phyloP scores from a whole-genome alignment of 2,797 vertebrate genomes.

The Yasuhikotakia modesta region DNA sequence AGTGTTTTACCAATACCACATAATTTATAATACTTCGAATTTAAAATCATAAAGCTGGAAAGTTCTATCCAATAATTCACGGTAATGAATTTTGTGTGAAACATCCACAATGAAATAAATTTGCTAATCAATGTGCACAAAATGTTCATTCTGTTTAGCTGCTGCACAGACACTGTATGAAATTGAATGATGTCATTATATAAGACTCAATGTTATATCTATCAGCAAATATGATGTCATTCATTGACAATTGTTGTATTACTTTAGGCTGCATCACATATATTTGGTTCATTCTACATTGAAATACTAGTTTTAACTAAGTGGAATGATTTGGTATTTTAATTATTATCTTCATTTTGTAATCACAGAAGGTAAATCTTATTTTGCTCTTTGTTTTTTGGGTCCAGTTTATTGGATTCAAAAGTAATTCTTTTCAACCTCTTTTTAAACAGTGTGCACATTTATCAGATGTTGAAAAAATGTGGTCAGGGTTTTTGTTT shows the following conservation, averaged over 20 bases:
- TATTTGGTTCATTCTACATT: constrained; percentile 58
- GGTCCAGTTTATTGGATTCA: constrained; percentile 18
- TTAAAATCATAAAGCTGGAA: constrained; percentile 34
- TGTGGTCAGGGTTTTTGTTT: constrained; percentile 41
- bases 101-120: constrained; percentile 20
- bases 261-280: constrained; percentile 59
- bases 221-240: constrained; percentile 14
- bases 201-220: background rate
- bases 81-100: background rate
- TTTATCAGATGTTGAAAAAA: constrained; percentile 36
- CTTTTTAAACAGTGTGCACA: constrained; percentile 27
- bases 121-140: constrained; percentile 40
- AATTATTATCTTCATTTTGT: constrained; percentile 71
- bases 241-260: constrained; percentile 49
- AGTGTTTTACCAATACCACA: background rate
- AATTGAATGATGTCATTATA: background rate
- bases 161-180: constrained; percentile 35
- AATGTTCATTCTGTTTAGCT: constrained; percentile 14
- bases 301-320: constrained; percentile 62
- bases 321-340: constrained; percentile 69
- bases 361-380: constrained; percentile 68
- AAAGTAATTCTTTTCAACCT: constrained; percentile 2
- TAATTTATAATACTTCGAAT: constrained; percentile 25
- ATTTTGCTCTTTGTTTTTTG: constrained; percentile 28
- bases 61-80: background rate